Conservation (phyloP, 2,113 vertebrate genomes). For the Notechis scutatus region DNA sequence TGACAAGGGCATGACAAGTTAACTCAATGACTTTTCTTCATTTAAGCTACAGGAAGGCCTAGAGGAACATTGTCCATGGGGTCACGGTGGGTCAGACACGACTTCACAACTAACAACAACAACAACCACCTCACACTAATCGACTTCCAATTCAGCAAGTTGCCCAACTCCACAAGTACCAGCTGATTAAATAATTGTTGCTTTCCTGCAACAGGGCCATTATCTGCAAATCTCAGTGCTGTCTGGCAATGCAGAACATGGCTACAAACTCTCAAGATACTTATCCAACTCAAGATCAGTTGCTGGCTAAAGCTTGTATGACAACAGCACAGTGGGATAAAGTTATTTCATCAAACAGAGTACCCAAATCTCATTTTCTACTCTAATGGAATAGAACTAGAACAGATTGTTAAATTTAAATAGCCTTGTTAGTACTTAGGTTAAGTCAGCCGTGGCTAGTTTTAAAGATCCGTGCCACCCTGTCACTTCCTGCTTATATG, state of each 20-base stretch:
- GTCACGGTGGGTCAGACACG: too few relatives aligned
- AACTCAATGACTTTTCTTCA: not conserved
- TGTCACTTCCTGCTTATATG: constrained; percentile 1
- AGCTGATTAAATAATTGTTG: constrained; percentile 59
- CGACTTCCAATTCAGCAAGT: constrained; percentile 50
- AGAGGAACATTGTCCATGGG: too few relatives aligned
- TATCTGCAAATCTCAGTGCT: constrained; percentile 51
- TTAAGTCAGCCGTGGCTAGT: constrained; percentile 13
- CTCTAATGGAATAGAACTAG: constrained; percentile 49
- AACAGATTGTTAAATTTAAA: constrained; percentile 46
- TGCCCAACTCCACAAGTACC: constrained; percentile 57
- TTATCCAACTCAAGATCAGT: constrained; percentile 36
- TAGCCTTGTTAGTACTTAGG: constrained; percentile 22
- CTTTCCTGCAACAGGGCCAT: constrained; percentile 54
- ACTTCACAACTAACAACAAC: too few relatives aligned
- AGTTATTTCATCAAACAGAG: constrained; percentile 16
- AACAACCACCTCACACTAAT: constrained; percentile 42
- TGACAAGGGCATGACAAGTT: too few relatives aligned
- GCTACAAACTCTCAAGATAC: constrained; percentile 39
- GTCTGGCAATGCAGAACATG: constrained; percentile 26
- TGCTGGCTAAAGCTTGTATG: constrained; percentile 6
- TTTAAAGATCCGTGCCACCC: constrained; percentile 19
- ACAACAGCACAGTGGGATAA: not conserved
- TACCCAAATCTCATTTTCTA: constrained; percentile 52
- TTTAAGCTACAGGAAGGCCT: constrained; percentile 40